Evolutionary conservation across 2,888 invertebrate species (phyloP), one percentile per base, ranked within the genome.

Genomic region (Callyntrura sp.): DNA sequence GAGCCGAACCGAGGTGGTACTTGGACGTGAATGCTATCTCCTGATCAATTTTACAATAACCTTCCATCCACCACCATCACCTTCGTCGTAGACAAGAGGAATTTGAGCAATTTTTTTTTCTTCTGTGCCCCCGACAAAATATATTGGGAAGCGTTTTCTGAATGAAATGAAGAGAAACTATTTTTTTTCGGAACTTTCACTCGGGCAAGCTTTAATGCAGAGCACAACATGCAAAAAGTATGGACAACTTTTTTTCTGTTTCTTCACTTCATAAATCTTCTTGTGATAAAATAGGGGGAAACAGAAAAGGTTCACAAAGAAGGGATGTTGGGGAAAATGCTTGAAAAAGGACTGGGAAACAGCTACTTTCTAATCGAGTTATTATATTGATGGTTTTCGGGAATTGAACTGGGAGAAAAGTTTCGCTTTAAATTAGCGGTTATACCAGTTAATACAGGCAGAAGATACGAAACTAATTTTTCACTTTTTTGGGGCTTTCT

Each of bases 261-360:
- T 79, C n/a, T 60, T 60, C 57, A 79, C 57, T 60, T 79, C 79
- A 79, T 79, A 79, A 57, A 60, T 79, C 79, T 79, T 79, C 11
- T n/a, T 17, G 57, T 20, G 43, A 68, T 68, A 68, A 68, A 68
- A 76, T 48, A 14, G 17, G 43, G 6, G 23, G 23, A 76, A 76
- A 48, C n/a, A 25, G 65, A 14, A 73, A 73, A 43, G 73, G 73
- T 73, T 12, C 14, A 35, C 6, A 68, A 43, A 35, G 6, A 35
- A 35, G 35, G 2, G 35, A 35, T 4, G 2, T 35, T 35, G 35
- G 35, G 6, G 6, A 35, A 35, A 35, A 35, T 6, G 6, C 35
- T 35, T 35, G 35, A 35, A 35, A n/a, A 35, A 6, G 35, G 35
- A 35, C 35, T 35, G 2, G 35, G 35, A 35, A 35, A 35, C 35